Conservation (phyloP, 2,888 invertebrate genomes). For the Microplitis deprimator region DNA sequence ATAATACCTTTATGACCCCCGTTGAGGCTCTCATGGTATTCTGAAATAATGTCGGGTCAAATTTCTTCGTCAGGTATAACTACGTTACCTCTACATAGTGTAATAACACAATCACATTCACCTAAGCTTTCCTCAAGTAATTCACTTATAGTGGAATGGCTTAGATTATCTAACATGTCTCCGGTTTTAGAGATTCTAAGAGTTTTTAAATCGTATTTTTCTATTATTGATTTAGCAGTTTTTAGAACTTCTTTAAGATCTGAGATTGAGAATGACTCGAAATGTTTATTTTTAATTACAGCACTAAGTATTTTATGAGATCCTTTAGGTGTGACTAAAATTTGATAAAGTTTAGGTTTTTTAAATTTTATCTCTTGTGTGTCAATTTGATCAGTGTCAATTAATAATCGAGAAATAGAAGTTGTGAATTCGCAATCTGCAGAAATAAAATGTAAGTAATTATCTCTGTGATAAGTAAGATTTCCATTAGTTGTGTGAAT, state of each 20-base stretch:
- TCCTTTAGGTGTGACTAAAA: neutral
- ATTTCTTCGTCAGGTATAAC: conserved; percentile 1
- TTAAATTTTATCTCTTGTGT: conserved; percentile 23
- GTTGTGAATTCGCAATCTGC: neutral
- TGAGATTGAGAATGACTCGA: conserved; percentile 6
- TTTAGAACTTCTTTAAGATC: conserved; percentile 10
- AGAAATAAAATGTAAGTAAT: neutral
- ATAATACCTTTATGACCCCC: conserved; percentile 40
- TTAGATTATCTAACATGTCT: conserved; percentile 26
- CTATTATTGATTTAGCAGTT: neutral
- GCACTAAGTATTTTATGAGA: conserved; percentile 24
- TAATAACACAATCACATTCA: neutral
- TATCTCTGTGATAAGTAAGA: conserved; percentile 17
- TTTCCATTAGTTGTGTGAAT: conserved; percentile 9
- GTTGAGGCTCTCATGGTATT: conserved; percentile 16
- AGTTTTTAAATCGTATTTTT: conserved; percentile 9
- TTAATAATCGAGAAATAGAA: conserved; percentile 5
- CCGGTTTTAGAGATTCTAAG: conserved; percentile 28
- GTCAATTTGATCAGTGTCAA: conserved; percentile 25
- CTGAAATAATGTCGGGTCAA: conserved; percentile 19
- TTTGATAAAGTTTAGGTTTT: conserved; percentile 29
- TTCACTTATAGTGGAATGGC: neutral
- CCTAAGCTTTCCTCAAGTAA: neutral
- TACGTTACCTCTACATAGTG: conserved; percentile 21
- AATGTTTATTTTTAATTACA: conserved; percentile 26